Evolutionary conservation across 2,113 vertebrate species (phyloP).

Genomic region (Crotalus viridis): DNA sequence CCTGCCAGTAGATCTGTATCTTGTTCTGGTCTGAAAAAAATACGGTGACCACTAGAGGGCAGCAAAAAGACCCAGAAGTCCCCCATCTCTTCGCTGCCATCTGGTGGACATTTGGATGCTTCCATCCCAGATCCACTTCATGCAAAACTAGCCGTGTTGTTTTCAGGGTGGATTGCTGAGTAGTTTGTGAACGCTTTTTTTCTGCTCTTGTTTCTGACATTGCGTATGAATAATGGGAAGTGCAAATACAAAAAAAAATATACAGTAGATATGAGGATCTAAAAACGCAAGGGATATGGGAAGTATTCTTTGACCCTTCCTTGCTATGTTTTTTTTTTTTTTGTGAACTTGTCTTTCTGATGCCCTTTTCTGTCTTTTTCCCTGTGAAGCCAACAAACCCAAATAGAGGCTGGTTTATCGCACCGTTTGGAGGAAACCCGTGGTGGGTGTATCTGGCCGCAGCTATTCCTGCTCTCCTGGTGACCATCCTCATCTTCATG

Average conservation of each 20-base stretch:
- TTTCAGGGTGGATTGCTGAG: not conserved
- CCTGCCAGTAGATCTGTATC: not conserved
- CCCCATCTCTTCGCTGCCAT: not conserved
- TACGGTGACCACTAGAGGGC: not conserved
- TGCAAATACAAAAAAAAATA: too few species aligned
- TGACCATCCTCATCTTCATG: conserved; percentile 98
- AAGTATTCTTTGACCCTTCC: not conserved
- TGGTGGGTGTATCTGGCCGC: conserved; percentile 96
- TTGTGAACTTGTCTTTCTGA: not conserved
- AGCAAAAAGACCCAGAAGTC: not conserved
- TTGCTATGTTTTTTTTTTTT: not conserved
- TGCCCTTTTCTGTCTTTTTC: conserved; percentile 8
- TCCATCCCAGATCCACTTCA: not conserved
- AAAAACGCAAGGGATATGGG: not conserved
- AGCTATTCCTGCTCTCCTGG: conserved; percentile 89
- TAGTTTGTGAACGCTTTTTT: not conserved
- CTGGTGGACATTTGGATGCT: not conserved
- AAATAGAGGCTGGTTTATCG: conserved; percentile 89
- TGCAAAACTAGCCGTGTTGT: not conserved
- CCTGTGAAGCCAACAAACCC: conserved; percentile 88
- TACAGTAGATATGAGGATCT: not conserved
- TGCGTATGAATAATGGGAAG: not conserved
- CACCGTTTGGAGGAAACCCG: conserved; percentile 93
- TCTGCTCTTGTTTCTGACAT: not conserved
- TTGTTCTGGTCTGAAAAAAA: not conserved